These are phyloP conservation scores for Chascanopsetta lugubris DNA, from an alignment of 2,113 vertebrate genomes.

Conservation along the genomic window DNA sequence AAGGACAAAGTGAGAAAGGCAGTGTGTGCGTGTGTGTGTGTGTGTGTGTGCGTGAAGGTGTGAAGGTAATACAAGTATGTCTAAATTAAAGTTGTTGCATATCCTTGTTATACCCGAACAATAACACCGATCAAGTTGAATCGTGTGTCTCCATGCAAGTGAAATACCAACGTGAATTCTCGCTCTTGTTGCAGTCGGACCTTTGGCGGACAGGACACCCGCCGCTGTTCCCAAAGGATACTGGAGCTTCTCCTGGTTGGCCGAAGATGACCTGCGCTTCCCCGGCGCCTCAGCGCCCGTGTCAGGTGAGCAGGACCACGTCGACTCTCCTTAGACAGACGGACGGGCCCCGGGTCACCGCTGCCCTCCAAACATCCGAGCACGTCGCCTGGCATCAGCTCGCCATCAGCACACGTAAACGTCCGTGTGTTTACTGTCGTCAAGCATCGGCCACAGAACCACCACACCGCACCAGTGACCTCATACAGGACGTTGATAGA, in stretches of 20 bases:
- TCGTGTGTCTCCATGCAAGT: neutral
- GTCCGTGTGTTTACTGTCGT: constrained; percentile 35
- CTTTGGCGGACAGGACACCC: constrained; percentile 22
- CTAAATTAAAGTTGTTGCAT: constrained; percentile 32
- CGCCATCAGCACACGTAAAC: constrained; percentile 53
- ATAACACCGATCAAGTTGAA: constrained; percentile 13
- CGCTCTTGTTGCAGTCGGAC: constrained; percentile 61
- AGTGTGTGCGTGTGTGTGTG: constrained; percentile 20
- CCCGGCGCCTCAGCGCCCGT: constrained; percentile 39
- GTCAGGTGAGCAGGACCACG: constrained; percentile 75
- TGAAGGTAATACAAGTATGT: neutral
- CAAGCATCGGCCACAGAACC: constrained; percentile 5
- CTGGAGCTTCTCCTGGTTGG: constrained; percentile 85
- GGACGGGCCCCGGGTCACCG: constrained; percentile 21
- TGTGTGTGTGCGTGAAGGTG: constrained; percentile 6
- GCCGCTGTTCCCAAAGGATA: constrained; percentile 65
- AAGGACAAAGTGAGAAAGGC: constrained; percentile 24
- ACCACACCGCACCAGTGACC: too few relatives aligned
- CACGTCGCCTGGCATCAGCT: constrained; percentile 46
- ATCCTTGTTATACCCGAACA: constrained; percentile 20
- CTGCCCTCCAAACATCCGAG: constrained; percentile 41
- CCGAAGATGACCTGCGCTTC: constrained; percentile 78
- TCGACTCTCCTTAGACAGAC: constrained; percentile 49
- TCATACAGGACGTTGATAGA: too few relatives aligned
- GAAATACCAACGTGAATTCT: constrained; percentile 9